These are phyloP conservation scores for Volucella bombylans DNA, from an alignment of 2,888 invertebrate species.

Conservation along the genomic window DNA sequence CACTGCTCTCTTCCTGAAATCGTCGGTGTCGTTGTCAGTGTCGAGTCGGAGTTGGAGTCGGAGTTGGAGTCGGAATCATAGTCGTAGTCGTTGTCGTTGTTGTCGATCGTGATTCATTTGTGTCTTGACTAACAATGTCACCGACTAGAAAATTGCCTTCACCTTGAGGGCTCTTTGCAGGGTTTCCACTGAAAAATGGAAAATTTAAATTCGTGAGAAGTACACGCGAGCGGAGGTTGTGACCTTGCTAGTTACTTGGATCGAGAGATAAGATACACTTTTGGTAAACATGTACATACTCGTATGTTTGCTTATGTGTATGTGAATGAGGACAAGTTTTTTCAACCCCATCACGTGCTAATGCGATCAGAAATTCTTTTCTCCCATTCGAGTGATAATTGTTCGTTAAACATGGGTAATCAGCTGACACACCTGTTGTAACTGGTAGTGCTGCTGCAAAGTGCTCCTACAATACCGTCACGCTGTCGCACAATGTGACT, in stretches of 20 bases:
- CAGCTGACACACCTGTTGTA: constrained; percentile 12
- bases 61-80: too few relatives aligned
- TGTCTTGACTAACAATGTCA: constrained; percentile 39
- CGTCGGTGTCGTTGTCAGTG: background rate
- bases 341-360: constrained; percentile 36
- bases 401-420: constrained; percentile 34
- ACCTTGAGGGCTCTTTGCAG: constrained; percentile 46
- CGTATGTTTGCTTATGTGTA: background rate
- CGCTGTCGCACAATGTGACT: constrained; percentile 36
- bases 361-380: constrained; percentile 25
- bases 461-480: constrained; percentile 24
- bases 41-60: too few relatives aligned
- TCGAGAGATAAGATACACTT: too few relatives aligned
- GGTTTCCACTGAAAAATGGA: constrained; percentile 30
- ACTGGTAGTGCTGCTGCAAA: constrained; percentile 6
- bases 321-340: background rate
- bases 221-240: constrained; percentile 12
- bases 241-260: background rate
- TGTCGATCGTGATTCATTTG: constrained; percentile 49
- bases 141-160: constrained; percentile 38
- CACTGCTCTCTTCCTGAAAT: constrained; percentile 7
- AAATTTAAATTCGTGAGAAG: constrained; percentile 18
- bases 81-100: background rate
- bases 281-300: background rate
- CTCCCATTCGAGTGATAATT: constrained; percentile 34